phyloP scores from a whole-genome alignment of 2,797 vertebrate species.

The Hippocampus kuda region DNA sequence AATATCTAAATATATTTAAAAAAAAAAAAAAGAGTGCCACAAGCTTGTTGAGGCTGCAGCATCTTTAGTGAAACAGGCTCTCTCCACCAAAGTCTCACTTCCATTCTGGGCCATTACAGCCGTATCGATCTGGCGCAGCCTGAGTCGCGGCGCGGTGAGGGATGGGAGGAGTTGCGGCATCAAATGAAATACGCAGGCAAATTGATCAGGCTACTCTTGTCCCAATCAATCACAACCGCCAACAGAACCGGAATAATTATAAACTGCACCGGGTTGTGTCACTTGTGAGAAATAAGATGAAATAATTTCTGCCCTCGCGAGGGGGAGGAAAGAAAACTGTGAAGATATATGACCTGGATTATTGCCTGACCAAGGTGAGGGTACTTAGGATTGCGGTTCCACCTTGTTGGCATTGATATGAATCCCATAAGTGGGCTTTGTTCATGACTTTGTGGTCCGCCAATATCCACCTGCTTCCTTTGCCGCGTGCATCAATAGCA shows the following conservation, averaged over 20 bases:
- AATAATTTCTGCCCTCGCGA: constrained; percentile 57
- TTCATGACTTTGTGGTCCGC: constrained; percentile 39
- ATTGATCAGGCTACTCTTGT: constrained; percentile 80
- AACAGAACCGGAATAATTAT: constrained; percentile 67
- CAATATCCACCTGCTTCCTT: constrained; percentile 30
- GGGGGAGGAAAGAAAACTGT: constrained; percentile 52
- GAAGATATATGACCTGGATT: constrained; percentile 58
- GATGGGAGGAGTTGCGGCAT: constrained; percentile 76
- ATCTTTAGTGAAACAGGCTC: constrained; percentile 17
- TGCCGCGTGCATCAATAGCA: constrained; percentile 31
- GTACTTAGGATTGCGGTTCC: constrained; percentile 46
- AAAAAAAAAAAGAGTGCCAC: background rate
- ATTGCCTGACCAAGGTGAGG: constrained; percentile 54
- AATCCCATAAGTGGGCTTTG: constrained; percentile 42
- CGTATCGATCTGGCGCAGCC: constrained; percentile 54
- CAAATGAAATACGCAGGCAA: constrained; percentile 84
- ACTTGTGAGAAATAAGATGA: constrained; percentile 67
- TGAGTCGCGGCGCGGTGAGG: constrained; percentile 60
- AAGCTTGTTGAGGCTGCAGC: background rate
- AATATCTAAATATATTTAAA: background rate
- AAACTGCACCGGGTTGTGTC: constrained; percentile 61
- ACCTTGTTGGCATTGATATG: constrained; percentile 55
- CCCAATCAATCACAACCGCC: constrained; percentile 81
- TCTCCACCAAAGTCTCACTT: constrained; percentile 42
- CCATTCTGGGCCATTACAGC: constrained; percentile 51